Conservation (phyloP, 2,113 vertebrate species). For the Austrofundulus limnaeus region DNA sequence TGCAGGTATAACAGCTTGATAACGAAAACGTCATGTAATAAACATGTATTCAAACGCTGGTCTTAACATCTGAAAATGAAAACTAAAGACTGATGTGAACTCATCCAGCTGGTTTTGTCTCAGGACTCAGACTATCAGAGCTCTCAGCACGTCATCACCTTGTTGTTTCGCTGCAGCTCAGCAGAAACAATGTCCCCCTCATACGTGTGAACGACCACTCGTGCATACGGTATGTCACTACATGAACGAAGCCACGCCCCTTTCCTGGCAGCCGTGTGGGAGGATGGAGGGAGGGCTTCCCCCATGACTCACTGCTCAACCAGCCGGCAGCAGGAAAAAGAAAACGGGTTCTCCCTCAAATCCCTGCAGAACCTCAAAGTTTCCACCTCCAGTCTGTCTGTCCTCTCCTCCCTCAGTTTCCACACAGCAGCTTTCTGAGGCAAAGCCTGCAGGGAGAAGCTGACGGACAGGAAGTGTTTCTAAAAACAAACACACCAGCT, state of each 20-base stretch:
- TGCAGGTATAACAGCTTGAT: too few relatives aligned
- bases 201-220: background rate
- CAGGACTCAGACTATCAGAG: too few relatives aligned
- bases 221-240: conserved; percentile 31
- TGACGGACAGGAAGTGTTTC: conserved; percentile 18
- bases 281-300: conserved; percentile 53
- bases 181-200: too few relatives aligned
- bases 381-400: background rate
- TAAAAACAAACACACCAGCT: conserved; percentile 26
- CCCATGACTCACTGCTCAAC: conserved; percentile 53
- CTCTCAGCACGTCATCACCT: too few relatives aligned
- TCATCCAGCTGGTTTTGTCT: too few relatives aligned
- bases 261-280: conserved; percentile 41
- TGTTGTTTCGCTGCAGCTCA: too few relatives aligned
- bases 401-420: too few relatives aligned
- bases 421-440: too few relatives aligned
- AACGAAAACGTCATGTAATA: too few relatives aligned
- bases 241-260: conserved; percentile 18
- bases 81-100: too few relatives aligned
- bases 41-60: too few relatives aligned
- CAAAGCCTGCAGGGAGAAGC: conserved; percentile 34
- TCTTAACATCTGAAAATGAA: too few relatives aligned
- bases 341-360: conserved; percentile 14
- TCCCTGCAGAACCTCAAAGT: conserved; percentile 10
- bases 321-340: background rate